Evolutionary conservation across 2,113 vertebrate species (phyloP).

Genomic region (Saguinus midas): DNA sequence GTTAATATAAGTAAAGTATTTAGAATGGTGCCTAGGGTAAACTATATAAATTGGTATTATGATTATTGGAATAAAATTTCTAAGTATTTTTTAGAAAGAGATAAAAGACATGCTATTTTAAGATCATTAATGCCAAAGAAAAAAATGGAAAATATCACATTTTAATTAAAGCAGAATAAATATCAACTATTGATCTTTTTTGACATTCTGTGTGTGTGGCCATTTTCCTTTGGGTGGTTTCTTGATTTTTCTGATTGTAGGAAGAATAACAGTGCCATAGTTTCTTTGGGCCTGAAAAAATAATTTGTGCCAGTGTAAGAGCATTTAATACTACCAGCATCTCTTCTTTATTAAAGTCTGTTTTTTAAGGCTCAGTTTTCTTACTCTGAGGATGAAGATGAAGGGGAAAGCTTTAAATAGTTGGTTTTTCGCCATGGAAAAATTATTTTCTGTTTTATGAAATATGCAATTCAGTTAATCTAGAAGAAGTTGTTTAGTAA

Average conservation of each 20-base stretch:
- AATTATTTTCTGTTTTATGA: not conserved
- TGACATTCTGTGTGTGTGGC: not conserved
- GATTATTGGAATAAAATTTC: not conserved
- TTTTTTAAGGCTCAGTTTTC: not conserved
- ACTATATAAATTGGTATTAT: not conserved
- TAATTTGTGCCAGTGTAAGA: not conserved
- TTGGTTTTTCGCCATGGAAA: not conserved
- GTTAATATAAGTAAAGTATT: not conserved
- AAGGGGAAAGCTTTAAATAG: not conserved
- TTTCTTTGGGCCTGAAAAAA: conserved; percentile 24
- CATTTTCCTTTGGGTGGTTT: not conserved
- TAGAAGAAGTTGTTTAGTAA: not conserved
- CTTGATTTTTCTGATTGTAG: conserved; percentile 18
- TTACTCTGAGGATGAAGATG: not conserved
- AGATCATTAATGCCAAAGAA: not conserved
- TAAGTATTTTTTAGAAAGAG: not conserved
- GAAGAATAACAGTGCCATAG: not conserved
- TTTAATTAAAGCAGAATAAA: conserved; percentile 13
- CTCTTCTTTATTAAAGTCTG: not conserved
- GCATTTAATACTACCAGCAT: not conserved
- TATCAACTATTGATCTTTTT: not conserved
- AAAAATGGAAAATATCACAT: not conserved
- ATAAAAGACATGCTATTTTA: not conserved
- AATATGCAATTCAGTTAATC: conserved; percentile 23
- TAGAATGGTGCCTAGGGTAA: not conserved